Base-by-base conservation (phyloP, 2,113 vertebrate genomes). In the Megaceryle maxima region DNA sequence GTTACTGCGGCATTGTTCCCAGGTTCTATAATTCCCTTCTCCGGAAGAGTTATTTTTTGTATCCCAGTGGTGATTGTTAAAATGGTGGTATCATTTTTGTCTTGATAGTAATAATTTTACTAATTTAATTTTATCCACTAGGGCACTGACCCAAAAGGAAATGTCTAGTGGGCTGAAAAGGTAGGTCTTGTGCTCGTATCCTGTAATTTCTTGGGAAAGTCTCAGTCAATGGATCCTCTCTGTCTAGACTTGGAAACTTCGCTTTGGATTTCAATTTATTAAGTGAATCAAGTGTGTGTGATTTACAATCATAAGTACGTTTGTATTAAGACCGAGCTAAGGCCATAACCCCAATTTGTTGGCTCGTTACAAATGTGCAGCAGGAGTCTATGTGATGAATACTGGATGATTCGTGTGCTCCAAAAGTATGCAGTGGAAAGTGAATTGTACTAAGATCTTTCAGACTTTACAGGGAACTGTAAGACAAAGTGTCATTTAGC, bases 141-240 rank as follows among this genome's bases (percentile, higher is more conserved):
- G 51, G 50, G 25, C 3, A 3, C 25, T 78, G 59, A 57, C 22
- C 29, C 9, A 5, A 46, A 78, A 66, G 53, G 17, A 64, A 39
- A 50, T 50, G 67, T 55, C 35, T 14, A n/a, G 0, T 18, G 8
- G 17, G 11, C 2, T 55, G 21, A 17, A 81, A 31, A 51, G 35
- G 24, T 13, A 17, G 9, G 26, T 60, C 39, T 53, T 74, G 28
- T 39, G 53, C 26, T 63, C 7, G 1, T 15, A 17, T 33, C 11
- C 20, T 73, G 35, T 26, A 28, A 24, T 41, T 73, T 81, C 43
- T 77, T 69, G 48, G 55, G 66, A 50, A 37, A 48, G 35, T 31
- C 43, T 13, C 29, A 17, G 0, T 16, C 0, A 0, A 5, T 35
- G 15, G 41, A 35, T 20, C 9, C 25, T 62, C 7, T 21, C 37